Evolutionary conservation across 2,888 invertebrate genomes (phyloP).

Genomic region (Tetragonisca angustula): DNA sequence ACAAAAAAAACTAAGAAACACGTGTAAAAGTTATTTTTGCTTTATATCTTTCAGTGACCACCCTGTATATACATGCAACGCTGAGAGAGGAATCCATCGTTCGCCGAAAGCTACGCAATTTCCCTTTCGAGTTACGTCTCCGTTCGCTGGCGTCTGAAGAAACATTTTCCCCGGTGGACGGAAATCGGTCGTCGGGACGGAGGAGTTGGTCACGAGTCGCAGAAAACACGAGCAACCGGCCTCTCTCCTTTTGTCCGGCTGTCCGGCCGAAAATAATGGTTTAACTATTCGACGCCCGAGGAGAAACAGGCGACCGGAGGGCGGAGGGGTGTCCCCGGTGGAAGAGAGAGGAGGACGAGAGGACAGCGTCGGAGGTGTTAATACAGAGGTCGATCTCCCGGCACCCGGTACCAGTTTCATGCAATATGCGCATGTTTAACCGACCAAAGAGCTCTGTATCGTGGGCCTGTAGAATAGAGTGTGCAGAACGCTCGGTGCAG

Average conservation of each 20-base stretch:
- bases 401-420: slow-evolving; percentile 83
- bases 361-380: slow-evolving; percentile 79
- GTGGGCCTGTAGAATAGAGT: slow-evolving; percentile 69
- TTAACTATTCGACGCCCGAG: slow-evolving; percentile 75
- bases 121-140: neutral
- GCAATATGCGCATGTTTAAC: slow-evolving; percentile 84
- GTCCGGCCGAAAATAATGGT: slow-evolving; percentile 78
- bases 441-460: slow-evolving; percentile 81
- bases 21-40: too few relatives aligned
- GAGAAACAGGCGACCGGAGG: slow-evolving; percentile 46
- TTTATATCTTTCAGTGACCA: too few relatives aligned
- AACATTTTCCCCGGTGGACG: slow-evolving; percentile 31
- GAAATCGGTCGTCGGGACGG: slow-evolving; percentile 29
- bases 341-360: slow-evolving; percentile 34
- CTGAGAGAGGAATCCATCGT: neutral
- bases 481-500: slow-evolving; percentile 64
- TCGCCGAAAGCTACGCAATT: neutral
- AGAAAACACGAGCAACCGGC: slow-evolving; percentile 43
- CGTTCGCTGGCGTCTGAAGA: neutral
- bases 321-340: slow-evolving; percentile 4
- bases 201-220: slow-evolving; percentile 36
- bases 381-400: slow-evolving; percentile 83
- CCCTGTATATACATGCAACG: too few relatives aligned
- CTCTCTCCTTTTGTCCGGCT: slow-evolving; percentile 73
- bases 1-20: too few relatives aligned